Evolutionary conservation across 2,797 vertebrate species (phyloP), one percentile per base, ranked within the genome.

Genomic region (Falco novaeseelandiae): DNA sequence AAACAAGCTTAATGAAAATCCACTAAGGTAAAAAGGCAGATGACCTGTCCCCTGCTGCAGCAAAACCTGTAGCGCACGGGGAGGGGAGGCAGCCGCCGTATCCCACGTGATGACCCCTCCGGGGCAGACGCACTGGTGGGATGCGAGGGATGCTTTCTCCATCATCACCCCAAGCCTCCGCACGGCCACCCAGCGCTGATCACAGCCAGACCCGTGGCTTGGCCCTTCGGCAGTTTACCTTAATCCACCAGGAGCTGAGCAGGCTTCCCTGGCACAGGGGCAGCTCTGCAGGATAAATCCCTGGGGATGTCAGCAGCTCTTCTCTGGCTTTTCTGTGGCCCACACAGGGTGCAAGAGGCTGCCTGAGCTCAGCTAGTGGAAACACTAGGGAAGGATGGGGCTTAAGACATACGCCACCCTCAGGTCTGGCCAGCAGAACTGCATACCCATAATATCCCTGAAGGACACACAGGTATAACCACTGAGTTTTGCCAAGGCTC

Each of bases 1-100:
- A 95, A 97, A 95, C 27, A 73, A 63, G 70, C 87, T 92, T 80
- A 95, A 84, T 82, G 87, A 65, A 92, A 87, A 96, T 52, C 80
- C 91, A 49, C 46, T 44, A 7, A 67, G 9, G 73, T 40, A 87
- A 84, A 82, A 92, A 88, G 29, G 32, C 55, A 74, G 71, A 54
- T 25, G 80, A 81, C 48, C 73, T 42, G 67, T 67, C 42, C 54
- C 81, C 70, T 52, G 65, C 81, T 67, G 71, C 55, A 67, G 34
- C 26, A 22, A 62, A 62, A 62, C 5, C 85, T 67, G 70, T 65
- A 52, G 44, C 1, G 2, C 27, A 7, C 0, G 2, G 38, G 48
- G 54, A 42, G 38, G 59, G 30, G 27, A 42, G 59, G 77, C 62
- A 72, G 59, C 25, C 4, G 2, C 8, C 38, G 20, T 11, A 44